A percentile compares a stretch with the other conserved stretches of the same genome.
Conservation (phyloP, 2,888 invertebrate species). For the Epinotia brunnichana region DNA sequence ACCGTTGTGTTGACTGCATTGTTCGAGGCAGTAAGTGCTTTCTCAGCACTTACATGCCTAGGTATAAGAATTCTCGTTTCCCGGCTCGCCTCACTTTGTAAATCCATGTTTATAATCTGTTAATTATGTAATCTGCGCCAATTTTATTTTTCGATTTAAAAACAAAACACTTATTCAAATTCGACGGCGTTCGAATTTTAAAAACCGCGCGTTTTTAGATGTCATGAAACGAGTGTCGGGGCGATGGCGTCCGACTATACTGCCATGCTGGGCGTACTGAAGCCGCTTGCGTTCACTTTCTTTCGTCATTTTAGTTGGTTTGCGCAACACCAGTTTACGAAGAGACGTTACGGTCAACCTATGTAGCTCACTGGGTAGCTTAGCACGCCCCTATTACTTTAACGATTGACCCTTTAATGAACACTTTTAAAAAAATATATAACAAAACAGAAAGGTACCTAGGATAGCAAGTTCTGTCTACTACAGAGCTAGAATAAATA, state of each 20-base stretch:
- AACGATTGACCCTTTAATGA: neutral
- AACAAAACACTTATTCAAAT: slow-evolving; percentile 33
- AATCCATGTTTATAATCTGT: slow-evolving; percentile 62
- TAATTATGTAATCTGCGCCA: slow-evolving; percentile 11
- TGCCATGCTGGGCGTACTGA: slow-evolving; percentile 52
- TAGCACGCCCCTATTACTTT: slow-evolving; percentile 11
- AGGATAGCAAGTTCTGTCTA: too few relatives aligned
- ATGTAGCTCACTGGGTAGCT: slow-evolving; percentile 34
- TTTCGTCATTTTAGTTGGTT: slow-evolving; percentile 74
- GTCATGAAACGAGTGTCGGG: slow-evolving; percentile 51
- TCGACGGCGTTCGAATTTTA: slow-evolving; percentile 42
- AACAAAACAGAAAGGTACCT: too few relatives aligned
- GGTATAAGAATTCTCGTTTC: slow-evolving; percentile 61
- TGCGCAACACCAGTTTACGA: slow-evolving; percentile 63
- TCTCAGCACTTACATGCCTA: slow-evolving; percentile 69
- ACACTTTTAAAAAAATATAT: neutral
- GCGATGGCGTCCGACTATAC: slow-evolving; percentile 57
- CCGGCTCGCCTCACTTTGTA: slow-evolving; percentile 63
- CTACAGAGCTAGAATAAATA: too few relatives aligned
- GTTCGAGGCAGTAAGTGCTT: slow-evolving; percentile 57
- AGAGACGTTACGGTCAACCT: slow-evolving; percentile 51
- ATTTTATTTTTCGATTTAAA: slow-evolving; percentile 23
- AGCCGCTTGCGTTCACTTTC: slow-evolving; percentile 76
- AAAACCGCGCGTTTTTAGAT: slow-evolving; percentile 51
- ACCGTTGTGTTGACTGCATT: slow-evolving; percentile 71